Conservation (phyloP, 1,140 invertebrate species). For the Leptoteleia sp. region DNA sequence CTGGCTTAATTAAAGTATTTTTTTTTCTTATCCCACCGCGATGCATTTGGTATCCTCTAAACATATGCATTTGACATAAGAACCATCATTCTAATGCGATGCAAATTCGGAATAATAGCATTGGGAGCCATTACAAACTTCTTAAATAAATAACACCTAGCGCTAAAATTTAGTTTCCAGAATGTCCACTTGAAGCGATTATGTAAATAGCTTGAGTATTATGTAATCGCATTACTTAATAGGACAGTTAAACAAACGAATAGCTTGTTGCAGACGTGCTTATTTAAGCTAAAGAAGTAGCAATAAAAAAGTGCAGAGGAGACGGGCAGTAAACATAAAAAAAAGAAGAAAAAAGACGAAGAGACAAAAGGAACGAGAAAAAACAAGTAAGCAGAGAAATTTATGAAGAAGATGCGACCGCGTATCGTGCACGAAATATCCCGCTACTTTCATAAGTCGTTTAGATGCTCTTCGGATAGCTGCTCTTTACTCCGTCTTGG, state of each 20-base stretch:
- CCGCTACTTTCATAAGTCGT: constrained; percentile 61
- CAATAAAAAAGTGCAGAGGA: constrained; percentile 33
- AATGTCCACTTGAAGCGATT: constrained; percentile 66
- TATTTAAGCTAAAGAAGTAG: constrained; percentile 60
- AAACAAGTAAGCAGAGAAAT: constrained; percentile 27
- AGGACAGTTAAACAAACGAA: constrained; percentile 61
- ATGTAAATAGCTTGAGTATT: constrained; percentile 67
- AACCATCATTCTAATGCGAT: constrained; percentile 32
- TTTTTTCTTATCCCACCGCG: neutral
- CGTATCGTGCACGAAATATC: constrained; percentile 61
- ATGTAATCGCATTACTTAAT: constrained; percentile 67
- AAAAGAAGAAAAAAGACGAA: constrained; percentile 23
- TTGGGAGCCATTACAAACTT: constrained; percentile 52
- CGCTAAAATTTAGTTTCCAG: constrained; percentile 58
- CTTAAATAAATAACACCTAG: constrained; percentile 61
- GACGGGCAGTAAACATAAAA: constrained; percentile 3
- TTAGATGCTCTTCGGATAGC: constrained; percentile 65
- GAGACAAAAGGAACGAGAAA: too few relatives aligned
- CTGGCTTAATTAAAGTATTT: constrained; percentile 1
- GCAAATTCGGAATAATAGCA: constrained; percentile 50
- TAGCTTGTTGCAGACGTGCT: constrained; percentile 63
- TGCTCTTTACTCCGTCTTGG: constrained; percentile 47
- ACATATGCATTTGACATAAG: constrained; percentile 6
- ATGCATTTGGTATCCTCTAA: constrained; percentile 1
- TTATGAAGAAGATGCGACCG: constrained; percentile 62